These are phyloP conservation scores for Nephotettix cincticeps DNA, from an alignment of 1,140 invertebrate species.

Conservation along the genomic window DNA sequence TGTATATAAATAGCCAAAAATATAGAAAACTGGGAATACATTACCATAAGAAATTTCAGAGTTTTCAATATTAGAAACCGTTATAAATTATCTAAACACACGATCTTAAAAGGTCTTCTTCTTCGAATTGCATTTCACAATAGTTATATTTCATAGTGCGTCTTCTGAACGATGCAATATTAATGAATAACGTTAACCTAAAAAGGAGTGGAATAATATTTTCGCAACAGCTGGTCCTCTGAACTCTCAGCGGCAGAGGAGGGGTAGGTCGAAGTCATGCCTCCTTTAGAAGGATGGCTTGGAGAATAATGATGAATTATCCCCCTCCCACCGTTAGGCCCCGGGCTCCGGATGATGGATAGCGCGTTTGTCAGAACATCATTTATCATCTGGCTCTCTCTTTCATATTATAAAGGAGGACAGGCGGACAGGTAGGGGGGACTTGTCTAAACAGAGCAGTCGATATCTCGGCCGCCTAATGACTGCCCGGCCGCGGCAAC, in stretches of 20 bases:
- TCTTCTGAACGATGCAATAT: too few species aligned
- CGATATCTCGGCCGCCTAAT: neutral
- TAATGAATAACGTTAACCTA: too few species aligned
- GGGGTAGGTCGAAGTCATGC: neutral
- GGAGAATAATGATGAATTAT: conserved; percentile 30
- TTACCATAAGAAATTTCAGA: too few species aligned
- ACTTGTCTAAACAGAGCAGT: conserved; percentile 23
- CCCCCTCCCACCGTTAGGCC: neutral
- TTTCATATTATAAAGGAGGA: conserved; percentile 33
- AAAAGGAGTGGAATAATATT: too few species aligned
- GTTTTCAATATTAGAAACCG: too few species aligned
- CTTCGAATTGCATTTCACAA: too few species aligned
- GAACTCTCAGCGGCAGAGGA: neutral
- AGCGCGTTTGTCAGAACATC: conserved; percentile 30
- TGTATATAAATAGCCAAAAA: too few species aligned
- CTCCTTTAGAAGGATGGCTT: conserved; percentile 15
- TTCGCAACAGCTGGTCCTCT: too few species aligned
- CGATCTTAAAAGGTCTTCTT: too few species aligned
- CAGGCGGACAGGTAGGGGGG: conserved; percentile 26
- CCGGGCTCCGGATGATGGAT: conserved; percentile 20
- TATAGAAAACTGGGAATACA: too few species aligned
- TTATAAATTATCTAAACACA: too few species aligned
- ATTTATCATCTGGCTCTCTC: conserved; percentile 31
- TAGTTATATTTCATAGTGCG: too few species aligned
- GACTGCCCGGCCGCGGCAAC: neutral